Percentiles rank a stretch among this genome's conserved stretches.
Evolutionary conservation across 2,797 vertebrate species (phyloP).

Genomic region (Oreonectes daqikongensis): DNA sequence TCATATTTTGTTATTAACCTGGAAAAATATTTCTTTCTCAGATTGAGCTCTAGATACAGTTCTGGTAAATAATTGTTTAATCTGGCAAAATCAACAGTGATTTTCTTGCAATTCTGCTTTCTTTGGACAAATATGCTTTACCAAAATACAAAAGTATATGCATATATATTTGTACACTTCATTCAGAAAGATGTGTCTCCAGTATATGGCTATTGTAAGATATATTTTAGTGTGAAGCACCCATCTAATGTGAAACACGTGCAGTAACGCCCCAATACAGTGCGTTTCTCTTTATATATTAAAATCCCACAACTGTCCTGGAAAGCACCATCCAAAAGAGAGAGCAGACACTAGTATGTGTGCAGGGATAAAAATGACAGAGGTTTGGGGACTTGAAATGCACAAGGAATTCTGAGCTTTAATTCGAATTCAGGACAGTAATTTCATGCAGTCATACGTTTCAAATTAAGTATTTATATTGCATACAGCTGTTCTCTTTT

Average conservation of each 20-base stretch:
- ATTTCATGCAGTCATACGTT: constrained; percentile 30
- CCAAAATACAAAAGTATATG: too few relatives aligned
- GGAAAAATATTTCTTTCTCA: too few relatives aligned
- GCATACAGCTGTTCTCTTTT: constrained; percentile 32
- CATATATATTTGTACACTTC: not conserved
- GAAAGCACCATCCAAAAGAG: not conserved
- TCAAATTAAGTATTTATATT: constrained; percentile 14
- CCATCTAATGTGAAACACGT: constrained; percentile 55
- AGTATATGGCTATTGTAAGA: constrained; percentile 16
- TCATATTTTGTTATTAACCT: too few relatives aligned
- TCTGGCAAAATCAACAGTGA: too few relatives aligned
- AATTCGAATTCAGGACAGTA: constrained; percentile 17
- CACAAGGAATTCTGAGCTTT: constrained; percentile 13
- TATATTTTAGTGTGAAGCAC: constrained; percentile 11
- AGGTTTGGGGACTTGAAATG: not conserved
- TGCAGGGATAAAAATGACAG: not conserved
- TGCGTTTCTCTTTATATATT: constrained; percentile 10
- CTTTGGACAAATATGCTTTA: too few relatives aligned
- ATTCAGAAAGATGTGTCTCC: constrained; percentile 5
- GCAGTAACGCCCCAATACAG: constrained; percentile 30
- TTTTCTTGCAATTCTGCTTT: too few relatives aligned
- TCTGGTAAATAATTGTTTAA: too few relatives aligned
- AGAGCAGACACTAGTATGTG: not conserved
- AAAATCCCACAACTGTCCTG: constrained; percentile 10
- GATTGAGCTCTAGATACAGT: not conserved